Evolutionary conservation across 2,888 invertebrate genomes (phyloP).

Genomic region (Drosophila anomalata): DNA sequence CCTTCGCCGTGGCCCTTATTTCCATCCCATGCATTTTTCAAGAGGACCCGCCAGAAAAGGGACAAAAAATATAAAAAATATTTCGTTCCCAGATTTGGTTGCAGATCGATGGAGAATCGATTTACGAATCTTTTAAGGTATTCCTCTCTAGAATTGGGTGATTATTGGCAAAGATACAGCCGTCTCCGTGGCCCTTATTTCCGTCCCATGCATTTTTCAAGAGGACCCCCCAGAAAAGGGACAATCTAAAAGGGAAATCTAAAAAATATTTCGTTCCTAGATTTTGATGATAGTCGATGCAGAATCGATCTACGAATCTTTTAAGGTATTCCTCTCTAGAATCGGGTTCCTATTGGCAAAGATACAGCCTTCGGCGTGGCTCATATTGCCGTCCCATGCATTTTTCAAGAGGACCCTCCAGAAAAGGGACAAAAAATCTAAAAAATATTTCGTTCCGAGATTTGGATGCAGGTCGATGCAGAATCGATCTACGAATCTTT

Average conservation of each 20-base stretch:
- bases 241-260: too few relatives aligned
- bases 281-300: too few relatives aligned
- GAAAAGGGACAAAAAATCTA: too few relatives aligned
- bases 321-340: too few relatives aligned
- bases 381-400: too few relatives aligned
- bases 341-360: slow-evolving; percentile 3
- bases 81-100: background rate
- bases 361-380: too few relatives aligned
- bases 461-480: too few relatives aligned
- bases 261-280: background rate
- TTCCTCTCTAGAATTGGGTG: background rate
- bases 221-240: background rate
- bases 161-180: background rate
- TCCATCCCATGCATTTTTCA: background rate
- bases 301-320: too few relatives aligned
- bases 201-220: background rate
- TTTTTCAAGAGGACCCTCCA: too few relatives aligned
- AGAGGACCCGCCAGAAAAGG: background rate
- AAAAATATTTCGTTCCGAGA: background rate
- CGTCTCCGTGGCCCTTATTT: background rate
- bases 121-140: background rate
- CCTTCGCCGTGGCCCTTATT: background rate
- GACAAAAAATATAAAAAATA: background rate
- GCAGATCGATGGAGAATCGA: background rate
- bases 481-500: too few relatives aligned